These are phyloP conservation scores for Sebastes hubbsi DNA, from an alignment of 2,797 vertebrate species.

Conservation along the genomic window DNA sequence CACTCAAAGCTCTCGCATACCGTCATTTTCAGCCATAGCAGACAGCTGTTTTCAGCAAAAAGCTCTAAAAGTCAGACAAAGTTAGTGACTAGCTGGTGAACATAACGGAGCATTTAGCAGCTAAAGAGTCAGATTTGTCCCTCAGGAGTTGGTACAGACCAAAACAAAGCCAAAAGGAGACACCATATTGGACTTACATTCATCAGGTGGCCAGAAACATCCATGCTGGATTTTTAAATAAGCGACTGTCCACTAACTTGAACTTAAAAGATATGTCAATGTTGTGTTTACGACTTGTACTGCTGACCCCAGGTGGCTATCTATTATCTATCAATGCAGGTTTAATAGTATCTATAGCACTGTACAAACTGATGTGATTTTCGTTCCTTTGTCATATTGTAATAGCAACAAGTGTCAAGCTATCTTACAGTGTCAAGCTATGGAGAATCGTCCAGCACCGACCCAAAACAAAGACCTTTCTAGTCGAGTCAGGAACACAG, in stretches of 20 bases:
- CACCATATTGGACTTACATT: no score
- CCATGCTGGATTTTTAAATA: neutral
- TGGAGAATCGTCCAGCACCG: neutral
- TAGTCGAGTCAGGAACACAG: neutral
- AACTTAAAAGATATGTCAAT: neutral
- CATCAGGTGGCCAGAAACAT: neutral
- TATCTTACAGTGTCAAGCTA: neutral
- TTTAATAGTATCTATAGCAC: neutral
- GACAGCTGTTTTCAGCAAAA: no score
- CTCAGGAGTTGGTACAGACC: neutral
- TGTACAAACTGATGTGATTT: neutral
- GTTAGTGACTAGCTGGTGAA: neutral
- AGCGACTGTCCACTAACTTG: neutral
- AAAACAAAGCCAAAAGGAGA: neutral
- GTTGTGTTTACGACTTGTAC: neutral
- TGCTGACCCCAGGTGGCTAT: neutral
- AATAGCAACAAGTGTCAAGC: neutral
- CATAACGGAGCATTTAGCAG: neutral
- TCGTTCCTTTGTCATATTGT: neutral
- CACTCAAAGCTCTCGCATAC: no score
- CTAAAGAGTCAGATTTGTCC: neutral
- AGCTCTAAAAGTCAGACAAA: neutral
- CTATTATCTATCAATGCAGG: neutral
- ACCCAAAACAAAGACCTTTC: conserved; percentile 7
- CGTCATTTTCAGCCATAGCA: no score